phyloP scores from a whole-genome alignment of 2,888 invertebrate species.

The Acleris emargana region DNA sequence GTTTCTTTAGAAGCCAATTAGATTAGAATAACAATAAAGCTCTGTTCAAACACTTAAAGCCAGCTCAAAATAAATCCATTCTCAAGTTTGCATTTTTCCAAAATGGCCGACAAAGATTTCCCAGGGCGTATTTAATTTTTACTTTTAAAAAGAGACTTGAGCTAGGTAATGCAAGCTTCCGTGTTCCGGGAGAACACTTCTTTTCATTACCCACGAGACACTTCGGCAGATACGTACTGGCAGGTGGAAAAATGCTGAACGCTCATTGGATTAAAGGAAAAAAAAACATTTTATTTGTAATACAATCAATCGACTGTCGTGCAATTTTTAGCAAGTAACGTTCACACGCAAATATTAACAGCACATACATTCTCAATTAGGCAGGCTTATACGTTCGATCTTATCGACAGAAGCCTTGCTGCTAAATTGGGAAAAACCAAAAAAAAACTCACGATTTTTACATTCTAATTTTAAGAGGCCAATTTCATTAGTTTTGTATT shows the following conservation, averaged over 20 bases:
- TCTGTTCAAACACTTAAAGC: constrained; percentile 11
- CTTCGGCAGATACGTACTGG: constrained; percentile 36
- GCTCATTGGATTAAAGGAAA: too few relatives aligned
- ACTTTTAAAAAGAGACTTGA: constrained; percentile 39
- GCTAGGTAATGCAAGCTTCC: constrained; percentile 41
- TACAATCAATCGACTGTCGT: too few relatives aligned
- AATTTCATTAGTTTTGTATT: too few relatives aligned
- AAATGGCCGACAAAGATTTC: constrained; percentile 34
- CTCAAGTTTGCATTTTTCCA: constrained; percentile 27
- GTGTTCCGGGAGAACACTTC: constrained; percentile 40
- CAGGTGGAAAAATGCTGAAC: constrained; percentile 14
- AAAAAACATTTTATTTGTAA: too few relatives aligned
- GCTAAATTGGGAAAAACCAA: too few relatives aligned
- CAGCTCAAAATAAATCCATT: constrained; percentile 3
- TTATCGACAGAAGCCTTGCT: too few relatives aligned
- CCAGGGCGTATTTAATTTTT: constrained; percentile 37
- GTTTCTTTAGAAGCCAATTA: background rate
- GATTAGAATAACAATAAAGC: background rate
- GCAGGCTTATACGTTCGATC: too few relatives aligned
- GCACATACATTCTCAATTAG: too few relatives aligned
- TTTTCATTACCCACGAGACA: constrained; percentile 42
- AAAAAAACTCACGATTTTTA: too few relatives aligned
- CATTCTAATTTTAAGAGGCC: too few relatives aligned
- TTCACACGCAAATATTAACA: too few relatives aligned
- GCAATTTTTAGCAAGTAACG: too few relatives aligned